Evolutionary conservation across 2,797 vertebrate species (phyloP), one percentile per base, ranked within the genome.

Genomic region (Anguilla pacifica): DNA sequence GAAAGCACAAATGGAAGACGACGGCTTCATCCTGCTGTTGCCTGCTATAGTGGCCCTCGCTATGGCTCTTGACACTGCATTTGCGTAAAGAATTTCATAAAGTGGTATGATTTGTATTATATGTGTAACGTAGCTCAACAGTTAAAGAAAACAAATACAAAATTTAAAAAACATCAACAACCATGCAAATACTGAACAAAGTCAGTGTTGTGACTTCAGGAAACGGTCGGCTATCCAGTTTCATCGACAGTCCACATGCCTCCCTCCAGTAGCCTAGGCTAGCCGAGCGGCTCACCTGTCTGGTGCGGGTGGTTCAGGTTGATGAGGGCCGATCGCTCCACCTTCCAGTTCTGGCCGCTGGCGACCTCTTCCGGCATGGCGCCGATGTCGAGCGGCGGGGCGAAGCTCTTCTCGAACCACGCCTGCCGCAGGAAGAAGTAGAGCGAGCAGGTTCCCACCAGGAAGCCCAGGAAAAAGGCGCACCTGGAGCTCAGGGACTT

Each of bases 281-380:
- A 2, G 11, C 15, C 10, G 39, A 2, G 28, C 6, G 59, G 2
- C n/a, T 17, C 4, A 97, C 97, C 97, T 94, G 64, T 92, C 72
- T 94, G 95, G 77, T 96, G 96, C 3, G 96, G 96, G 88, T 97
- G 96, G 82, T 93, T 90, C 49, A 96, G 93, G 91, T 95, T 96
- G 88, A 96, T 95, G 6, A 97, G 95, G 19, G 95, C 96, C 0
- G 93, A 96, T 46, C 94, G 92, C n/a, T 97, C 95, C 67, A 96
- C 96, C 90, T 93, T 95, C 96, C 96, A 97, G 46, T 94, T 88
- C 0, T 91, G 89, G 3, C 35, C 39, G 3, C 95, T 95, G 0
- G 92, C 89, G 10, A 90, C 91, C 2, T 88, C 64, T 25, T 86
- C 74, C 25, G 46, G n/a, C 31, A 7, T 31, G 2, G 10, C 39